These are phyloP conservation scores for Mobula hypostoma DNA, from an alignment of 2,113 vertebrate species.

Conservation along the genomic window DNA sequence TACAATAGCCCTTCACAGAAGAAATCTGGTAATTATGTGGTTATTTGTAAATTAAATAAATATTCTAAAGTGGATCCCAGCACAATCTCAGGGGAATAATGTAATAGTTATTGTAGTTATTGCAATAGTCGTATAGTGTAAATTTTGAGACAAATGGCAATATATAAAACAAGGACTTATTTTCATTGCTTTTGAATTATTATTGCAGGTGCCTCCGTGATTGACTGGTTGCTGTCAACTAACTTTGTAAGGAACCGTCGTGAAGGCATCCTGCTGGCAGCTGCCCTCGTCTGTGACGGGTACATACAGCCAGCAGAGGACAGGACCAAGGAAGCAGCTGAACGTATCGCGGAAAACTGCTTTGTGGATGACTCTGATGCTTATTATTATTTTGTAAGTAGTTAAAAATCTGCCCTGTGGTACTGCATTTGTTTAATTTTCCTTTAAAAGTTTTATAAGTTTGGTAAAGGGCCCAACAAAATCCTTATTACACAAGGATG, in stretches of 20 bases:
- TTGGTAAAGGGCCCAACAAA: neutral
- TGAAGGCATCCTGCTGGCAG: conserved; percentile 77
- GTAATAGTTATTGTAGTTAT: too few relatives aligned
- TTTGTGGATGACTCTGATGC: conserved; percentile 76
- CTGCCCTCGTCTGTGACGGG: conserved; percentile 80
- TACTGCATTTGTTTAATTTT: neutral
- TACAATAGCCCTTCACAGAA: too few relatives aligned
- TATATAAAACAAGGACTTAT: neutral
- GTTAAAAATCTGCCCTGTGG: neutral
- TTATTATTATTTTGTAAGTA: conserved; percentile 91
- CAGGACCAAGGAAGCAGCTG: conserved; percentile 65
- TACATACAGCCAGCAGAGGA: conserved; percentile 85
- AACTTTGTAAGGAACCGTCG: conserved; percentile 69
- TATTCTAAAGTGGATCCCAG: neutral
- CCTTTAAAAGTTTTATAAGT: too few relatives aligned
- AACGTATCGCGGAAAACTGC: conserved; percentile 58
- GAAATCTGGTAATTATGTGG: neutral
- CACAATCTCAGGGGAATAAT: neutral
- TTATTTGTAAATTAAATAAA: neutral
- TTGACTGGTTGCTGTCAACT: conserved; percentile 83
- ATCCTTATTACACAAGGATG: neutral
- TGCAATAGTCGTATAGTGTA: too few relatives aligned
- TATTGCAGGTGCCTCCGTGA: conserved; percentile 67
- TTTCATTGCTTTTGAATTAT: neutral
- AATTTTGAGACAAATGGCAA: neutral